These are phyloP conservation scores for Lasioglossum vierecki DNA, from an alignment of 2,888 invertebrate genomes.

Conservation along the genomic window DNA sequence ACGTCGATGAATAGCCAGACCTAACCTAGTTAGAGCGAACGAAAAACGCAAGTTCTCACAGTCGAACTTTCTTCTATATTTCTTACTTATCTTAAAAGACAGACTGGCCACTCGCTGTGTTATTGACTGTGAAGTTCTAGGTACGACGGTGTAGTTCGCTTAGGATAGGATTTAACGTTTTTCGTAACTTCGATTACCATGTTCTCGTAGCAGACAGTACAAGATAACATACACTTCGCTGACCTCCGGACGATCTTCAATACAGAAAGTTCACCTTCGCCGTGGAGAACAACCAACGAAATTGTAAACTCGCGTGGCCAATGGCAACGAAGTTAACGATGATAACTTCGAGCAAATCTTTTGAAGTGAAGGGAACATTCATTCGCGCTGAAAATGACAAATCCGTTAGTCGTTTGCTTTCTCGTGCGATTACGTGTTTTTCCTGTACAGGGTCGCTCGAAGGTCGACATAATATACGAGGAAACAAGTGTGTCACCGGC, in stretches of 20 bases:
- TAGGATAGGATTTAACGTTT: background rate
- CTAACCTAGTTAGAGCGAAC: background rate
- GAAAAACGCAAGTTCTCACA: background rate
- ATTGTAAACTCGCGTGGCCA: background rate
- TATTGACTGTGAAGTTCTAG: background rate
- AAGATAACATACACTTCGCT: background rate
- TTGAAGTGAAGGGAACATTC: conserved; percentile 42
- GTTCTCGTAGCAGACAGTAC: background rate
- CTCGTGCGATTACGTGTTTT: conserved; percentile 28
- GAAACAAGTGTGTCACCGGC: conserved; percentile 10
- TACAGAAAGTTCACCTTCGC: background rate
- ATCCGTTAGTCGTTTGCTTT: conserved; percentile 29
- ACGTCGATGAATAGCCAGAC: background rate
- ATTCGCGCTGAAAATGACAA: conserved; percentile 49
- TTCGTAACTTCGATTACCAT: background rate
- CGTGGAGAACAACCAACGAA: background rate
- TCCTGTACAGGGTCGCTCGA: conserved; percentile 16
- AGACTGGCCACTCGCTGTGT: background rate
- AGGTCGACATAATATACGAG: conserved; percentile 35
- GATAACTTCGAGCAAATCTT: conserved; percentile 45
- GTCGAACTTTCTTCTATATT: background rate
- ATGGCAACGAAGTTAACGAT: conserved; percentile 40
- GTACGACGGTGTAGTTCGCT: background rate
- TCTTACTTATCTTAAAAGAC: background rate
- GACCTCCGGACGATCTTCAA: background rate